Evolutionary conservation across 2,113 vertebrate species (phyloP), one percentile per base, ranked within the genome.

Genomic region (Engraulis encrasicolus): DNA sequence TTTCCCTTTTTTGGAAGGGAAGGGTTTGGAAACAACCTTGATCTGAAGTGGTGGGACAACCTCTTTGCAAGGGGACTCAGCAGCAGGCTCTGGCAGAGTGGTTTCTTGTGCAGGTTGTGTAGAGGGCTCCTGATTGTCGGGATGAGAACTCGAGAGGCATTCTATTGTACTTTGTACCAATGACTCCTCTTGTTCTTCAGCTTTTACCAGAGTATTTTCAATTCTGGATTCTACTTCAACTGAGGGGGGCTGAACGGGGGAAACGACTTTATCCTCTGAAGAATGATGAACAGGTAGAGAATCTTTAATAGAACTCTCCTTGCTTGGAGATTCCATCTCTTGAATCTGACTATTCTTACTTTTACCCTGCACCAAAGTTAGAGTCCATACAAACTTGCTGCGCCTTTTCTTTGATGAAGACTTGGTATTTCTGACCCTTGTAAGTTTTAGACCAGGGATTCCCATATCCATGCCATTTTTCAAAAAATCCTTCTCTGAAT

Each of bases 21-120:
- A n/a, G n/a, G n/a, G 94, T 81, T 94, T 95, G 23, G 93, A 94
- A 14, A 95, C 91, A 81, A 95, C 92, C 88, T 95, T 95, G 40
- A 94, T 94, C 85, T 95, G 94, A 85, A 94, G 91, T n/a, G 93
- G 93, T 38, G 93, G 93, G 89, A 94, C 84, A 1, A 85, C 36
- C 66, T 92, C 83, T 11, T 80, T 93, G 90, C 18, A 82, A 81
- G 6, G 79, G 12, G 78, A 79, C 82, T 88, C 83, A 34, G 83
- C 83, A 34, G 83, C 82, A 6, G 14, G 23, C 37, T 93, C 93
- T 0, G 11, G 83, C 87, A 92, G 91, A 40, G 81, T 74, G 0
- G 78, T 83, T 81, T 91, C 91, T 80, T 91, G 88, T 17, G 85
- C 83, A 71, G 87, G 80, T 0, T 78, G 82, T 86, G 92, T 92